Evolutionary conservation across 2,888 invertebrate genomes (phyloP), one percentile per base, ranked within the genome.

Genomic region (Calameuta idolon): DNA sequence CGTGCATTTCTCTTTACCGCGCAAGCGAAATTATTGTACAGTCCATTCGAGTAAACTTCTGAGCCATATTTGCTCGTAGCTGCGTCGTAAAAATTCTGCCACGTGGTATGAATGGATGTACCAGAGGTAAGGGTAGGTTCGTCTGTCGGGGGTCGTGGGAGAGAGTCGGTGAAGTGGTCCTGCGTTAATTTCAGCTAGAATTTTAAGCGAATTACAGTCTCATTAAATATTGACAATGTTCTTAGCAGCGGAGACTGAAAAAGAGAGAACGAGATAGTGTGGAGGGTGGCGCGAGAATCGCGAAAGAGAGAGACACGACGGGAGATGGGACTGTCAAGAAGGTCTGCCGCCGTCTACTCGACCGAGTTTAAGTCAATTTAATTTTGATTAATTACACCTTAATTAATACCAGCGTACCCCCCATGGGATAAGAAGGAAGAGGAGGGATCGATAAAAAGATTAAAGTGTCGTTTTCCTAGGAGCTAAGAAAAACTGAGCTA

Each of bases 211-310:
- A 87, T 84, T 83, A 80, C 73, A 78, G 83, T 81, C 85, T 82
- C 83, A 75, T 87, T 83, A 86, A 88, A 88, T 87, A 87, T 88
- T 88, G 86, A 87, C 89, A 84, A 78, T 86, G 83, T 83, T 76
- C 85, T 84, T 79, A 76, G 76, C 55, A 55, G 55, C 9, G 55
- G 74, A 75, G 77, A 81, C 81, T 76, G 77, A 30, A 79, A 76
- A 40, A 74, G 34, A 78, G 75, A 34, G 40, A 76, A 71, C 40
- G 75, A 71, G 40, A 71, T 75, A 55, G 55, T 37, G 55, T 37
- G 69, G 37, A 77, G 68, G 40, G 73, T 69, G 73, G 73, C 75
- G 73, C 75, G 77, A 74, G 81, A 69, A 74, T 55, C 78, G 34
- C 4, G 69, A 30, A 15, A 69, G 74, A 74, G 33, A 33, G 75